Evolutionary conservation across 2,888 invertebrate species (phyloP).

Genomic region (Osmoderma eremita): DNA sequence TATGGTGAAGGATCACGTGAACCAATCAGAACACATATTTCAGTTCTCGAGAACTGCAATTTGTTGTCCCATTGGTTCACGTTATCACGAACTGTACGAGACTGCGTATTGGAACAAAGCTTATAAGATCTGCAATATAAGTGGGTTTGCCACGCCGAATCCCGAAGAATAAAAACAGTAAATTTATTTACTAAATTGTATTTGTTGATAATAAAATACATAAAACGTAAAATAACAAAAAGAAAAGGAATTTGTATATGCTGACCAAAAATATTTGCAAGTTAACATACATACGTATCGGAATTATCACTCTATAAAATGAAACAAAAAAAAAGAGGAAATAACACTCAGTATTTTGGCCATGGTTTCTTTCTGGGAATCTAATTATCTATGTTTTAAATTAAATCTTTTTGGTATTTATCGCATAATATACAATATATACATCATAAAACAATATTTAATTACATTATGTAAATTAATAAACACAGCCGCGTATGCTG

Average conservation of each 20-base stretch:
- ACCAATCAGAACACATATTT: no score
- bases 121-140: no score
- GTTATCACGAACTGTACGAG: no score
- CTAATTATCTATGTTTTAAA: constrained; percentile 37
- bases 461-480: constrained; percentile 48
- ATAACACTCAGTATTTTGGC: constrained; percentile 37
- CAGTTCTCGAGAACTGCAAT: no score
- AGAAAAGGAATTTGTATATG: constrained; percentile 33
- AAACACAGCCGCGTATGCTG: constrained; percentile 62
- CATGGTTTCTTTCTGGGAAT: constrained; percentile 29
- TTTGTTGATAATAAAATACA: constrained; percentile 42
- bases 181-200: constrained; percentile 27
- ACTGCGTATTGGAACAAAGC: no score
- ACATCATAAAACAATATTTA: constrained; percentile 51
- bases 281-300: constrained; percentile 26
- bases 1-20: no score
- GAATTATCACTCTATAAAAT: constrained; percentile 27
- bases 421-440: constrained; percentile 54
- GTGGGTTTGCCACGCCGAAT: no score
- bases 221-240: constrained; percentile 41
- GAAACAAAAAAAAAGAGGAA: constrained; percentile 27
- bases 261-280: constrained; percentile 34
- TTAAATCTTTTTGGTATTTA: constrained; percentile 52
- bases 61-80: no score
- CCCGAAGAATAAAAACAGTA: background rate